These are phyloP conservation scores for Apamea crenata DNA, from an alignment of 2,888 invertebrate species.

Conservation along the genomic window DNA sequence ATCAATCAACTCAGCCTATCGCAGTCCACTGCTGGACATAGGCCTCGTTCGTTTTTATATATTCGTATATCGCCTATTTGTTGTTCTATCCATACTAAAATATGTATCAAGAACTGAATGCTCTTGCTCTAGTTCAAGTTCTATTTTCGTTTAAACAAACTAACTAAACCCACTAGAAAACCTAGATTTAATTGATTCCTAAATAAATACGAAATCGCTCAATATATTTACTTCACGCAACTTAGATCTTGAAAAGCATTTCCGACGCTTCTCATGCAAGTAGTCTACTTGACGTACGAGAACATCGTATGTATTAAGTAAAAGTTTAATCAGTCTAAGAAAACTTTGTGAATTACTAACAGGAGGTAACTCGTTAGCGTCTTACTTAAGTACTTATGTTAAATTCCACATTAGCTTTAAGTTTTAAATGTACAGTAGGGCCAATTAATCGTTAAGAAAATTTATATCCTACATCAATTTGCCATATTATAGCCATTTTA, in stretches of 20 bases:
- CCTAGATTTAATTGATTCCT: background rate
- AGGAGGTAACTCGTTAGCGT: slow-evolving; percentile 1
- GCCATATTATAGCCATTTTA: background rate
- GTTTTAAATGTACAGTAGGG: background rate
- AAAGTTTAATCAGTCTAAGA: slow-evolving; percentile 30
- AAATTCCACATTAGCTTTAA: background rate
- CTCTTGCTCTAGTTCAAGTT: background rate
- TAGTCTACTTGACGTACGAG: background rate
- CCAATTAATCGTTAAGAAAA: too few species aligned
- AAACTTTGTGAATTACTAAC: slow-evolving; percentile 9
- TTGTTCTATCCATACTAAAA: background rate
- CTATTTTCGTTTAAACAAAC: too few species aligned
- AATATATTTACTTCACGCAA: background rate
- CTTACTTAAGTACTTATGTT: slow-evolving; percentile 13
- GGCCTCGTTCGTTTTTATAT: background rate
- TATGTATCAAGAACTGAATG: background rate
- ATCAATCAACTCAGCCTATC: too few species aligned
- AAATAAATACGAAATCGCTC: background rate
- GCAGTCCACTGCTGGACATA: too few species aligned
- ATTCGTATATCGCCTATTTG: background rate
- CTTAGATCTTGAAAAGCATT: background rate
- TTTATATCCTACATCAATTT: background rate
- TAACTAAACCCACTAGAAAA: background rate
- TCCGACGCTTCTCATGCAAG: background rate
- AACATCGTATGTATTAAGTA: slow-evolving; percentile 5